Evolutionary conservation across 2,113 vertebrate species (phyloP).

Genomic region (Chloebia gouldiae): DNA sequence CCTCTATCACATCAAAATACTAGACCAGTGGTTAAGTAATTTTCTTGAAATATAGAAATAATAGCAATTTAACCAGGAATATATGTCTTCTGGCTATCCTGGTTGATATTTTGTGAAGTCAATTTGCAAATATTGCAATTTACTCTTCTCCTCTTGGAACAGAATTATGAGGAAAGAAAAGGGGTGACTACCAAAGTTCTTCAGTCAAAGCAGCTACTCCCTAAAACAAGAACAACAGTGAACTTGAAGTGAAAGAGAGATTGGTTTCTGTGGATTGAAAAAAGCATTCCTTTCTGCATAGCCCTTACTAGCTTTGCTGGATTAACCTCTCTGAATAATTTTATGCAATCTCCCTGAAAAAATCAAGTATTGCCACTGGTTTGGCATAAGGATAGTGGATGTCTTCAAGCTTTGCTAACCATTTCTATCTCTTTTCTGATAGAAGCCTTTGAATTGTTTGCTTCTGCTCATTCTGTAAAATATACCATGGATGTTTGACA

Average conservation of each 20-base stretch:
- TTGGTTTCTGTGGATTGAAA: not conserved
- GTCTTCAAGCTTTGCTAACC: not conserved
- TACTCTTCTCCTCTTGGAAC: not conserved
- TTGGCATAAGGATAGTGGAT: not conserved
- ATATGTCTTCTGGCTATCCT: not conserved
- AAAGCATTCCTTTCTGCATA: not conserved
- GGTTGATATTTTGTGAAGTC: not conserved
- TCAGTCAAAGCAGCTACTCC: not conserved
- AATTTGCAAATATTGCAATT: not conserved
- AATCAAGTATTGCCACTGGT: not conserved
- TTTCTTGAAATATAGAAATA: not conserved
- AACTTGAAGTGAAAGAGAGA: not conserved
- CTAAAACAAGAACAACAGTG: not conserved
- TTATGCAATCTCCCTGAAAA: not conserved
- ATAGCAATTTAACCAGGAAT: not conserved
- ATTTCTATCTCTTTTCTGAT: not conserved
- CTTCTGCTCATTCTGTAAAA: not conserved
- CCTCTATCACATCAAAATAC: not conserved
- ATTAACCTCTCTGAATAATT: not conserved
- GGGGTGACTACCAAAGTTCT: not conserved
- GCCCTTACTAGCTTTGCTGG: not conserved
- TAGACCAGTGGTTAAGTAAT: not conserved
- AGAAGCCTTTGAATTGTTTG: not conserved
- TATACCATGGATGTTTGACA: accelerated
- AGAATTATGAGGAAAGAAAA: not conserved